Evolutionary conservation across 1,140 invertebrate species (phyloP).

Genomic region (Idris sp.): DNA sequence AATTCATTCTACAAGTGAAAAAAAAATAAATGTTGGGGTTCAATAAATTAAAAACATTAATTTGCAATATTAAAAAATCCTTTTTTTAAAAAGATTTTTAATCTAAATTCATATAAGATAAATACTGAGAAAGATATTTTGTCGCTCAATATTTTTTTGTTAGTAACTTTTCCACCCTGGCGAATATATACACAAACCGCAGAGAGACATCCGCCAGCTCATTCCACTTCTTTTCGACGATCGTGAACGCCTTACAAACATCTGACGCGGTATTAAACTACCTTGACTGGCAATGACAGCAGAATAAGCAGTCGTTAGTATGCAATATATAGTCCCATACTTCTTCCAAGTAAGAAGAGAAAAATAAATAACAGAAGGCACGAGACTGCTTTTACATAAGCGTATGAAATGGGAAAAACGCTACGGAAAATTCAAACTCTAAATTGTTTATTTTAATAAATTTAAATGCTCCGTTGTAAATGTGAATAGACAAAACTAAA

Average conservation of each 20-base stretch:
- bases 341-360: slow-evolving; percentile 61
- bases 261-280: slow-evolving; percentile 66
- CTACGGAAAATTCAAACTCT: too few species aligned
- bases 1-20: too few species aligned
- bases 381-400: slow-evolving; percentile 45
- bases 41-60: too few species aligned
- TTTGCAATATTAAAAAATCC: too few species aligned
- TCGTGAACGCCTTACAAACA: slow-evolving; percentile 60
- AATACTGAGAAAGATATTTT: slow-evolving; percentile 46
- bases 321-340: slow-evolving; percentile 63
- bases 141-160: slow-evolving; percentile 41
- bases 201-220: slow-evolving; percentile 49
- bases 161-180: slow-evolving; percentile 19
- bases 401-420: slow-evolving; percentile 45
- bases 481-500: too few species aligned
- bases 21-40: too few species aligned
- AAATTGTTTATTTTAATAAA: too few species aligned
- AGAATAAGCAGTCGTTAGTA: slow-evolving; percentile 71
- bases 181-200: slow-evolving; percentile 21
- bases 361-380: slow-evolving; percentile 52
- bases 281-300: slow-evolving; percentile 70
- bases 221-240: slow-evolving; percentile 59
- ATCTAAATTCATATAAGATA: too few species aligned
- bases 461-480: too few species aligned
- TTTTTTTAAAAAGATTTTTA: background rate